Evolutionary conservation across 1,140 invertebrate genomes (phyloP).

Genomic region (Chymomyza costata): DNA sequence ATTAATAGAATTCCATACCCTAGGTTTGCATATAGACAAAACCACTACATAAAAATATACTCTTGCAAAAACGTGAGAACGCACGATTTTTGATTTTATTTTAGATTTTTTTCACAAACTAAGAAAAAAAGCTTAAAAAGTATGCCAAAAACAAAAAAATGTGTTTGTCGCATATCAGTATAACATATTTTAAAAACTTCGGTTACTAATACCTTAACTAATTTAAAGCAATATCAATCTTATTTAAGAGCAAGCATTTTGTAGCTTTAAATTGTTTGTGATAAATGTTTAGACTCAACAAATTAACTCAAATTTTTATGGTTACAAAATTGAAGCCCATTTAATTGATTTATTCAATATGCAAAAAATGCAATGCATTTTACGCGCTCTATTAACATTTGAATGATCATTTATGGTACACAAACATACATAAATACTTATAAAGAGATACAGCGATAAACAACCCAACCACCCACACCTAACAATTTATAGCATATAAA

Average conservation of each 20-base stretch:
- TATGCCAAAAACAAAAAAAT: constrained; percentile 56
- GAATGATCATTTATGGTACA: constrained; percentile 36
- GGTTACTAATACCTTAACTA: too few relatives aligned
- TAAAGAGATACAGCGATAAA: constrained; percentile 20
- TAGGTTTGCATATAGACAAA: constrained; percentile 44
- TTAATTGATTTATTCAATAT: constrained; percentile 10
- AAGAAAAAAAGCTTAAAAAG: constrained; percentile 5
- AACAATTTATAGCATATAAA: constrained; percentile 35
- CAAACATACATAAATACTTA: too few relatives aligned
- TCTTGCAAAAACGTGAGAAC: constrained; percentile 64
- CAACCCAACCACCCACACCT: constrained; percentile 38
- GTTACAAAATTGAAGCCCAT: constrained; percentile 15
- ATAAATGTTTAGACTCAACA: too few relatives aligned
- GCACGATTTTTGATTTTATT: constrained; percentile 41
- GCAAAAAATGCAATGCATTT: constrained; percentile 50
- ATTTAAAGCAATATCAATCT: too few relatives aligned
- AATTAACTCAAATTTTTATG: constrained; percentile 15
- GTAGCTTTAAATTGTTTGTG: too few relatives aligned
- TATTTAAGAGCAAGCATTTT: too few relatives aligned
- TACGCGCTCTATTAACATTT: constrained; percentile 61
- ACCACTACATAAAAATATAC: constrained; percentile 57
- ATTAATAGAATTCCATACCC: constrained; percentile 66
- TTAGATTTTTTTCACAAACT: constrained; percentile 31
- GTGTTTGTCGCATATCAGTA: too few relatives aligned
- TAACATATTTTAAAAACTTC: too few relatives aligned